Evolutionary conservation across 2,888 invertebrate species (phyloP).

Genomic region (Cantharis rustica): DNA sequence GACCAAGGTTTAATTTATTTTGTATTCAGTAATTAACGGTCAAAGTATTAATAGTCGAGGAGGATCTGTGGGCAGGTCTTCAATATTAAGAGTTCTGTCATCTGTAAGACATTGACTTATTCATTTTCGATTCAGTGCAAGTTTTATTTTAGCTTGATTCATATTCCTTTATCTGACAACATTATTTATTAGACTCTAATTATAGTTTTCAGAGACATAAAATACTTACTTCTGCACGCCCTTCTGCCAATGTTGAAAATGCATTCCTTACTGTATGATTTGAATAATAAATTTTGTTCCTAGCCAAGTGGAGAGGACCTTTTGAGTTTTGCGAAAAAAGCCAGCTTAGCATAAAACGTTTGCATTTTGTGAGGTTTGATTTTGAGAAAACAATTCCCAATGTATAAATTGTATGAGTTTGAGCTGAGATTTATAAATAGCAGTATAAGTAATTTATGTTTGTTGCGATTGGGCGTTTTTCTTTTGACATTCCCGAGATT

Average conservation of each 20-base stretch:
- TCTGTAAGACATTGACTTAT: constrained; percentile 42
- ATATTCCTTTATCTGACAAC: constrained; percentile 45
- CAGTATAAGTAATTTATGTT: constrained; percentile 57
- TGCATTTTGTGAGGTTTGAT: constrained; percentile 33
- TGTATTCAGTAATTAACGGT: constrained; percentile 33
- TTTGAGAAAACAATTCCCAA: constrained; percentile 37
- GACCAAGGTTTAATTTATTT: constrained; percentile 40
- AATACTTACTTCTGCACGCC: constrained; percentile 42
- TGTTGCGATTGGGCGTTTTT: constrained; percentile 58
- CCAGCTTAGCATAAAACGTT: neutral
- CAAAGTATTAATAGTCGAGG: constrained; percentile 38
- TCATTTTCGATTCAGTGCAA: constrained; percentile 42
- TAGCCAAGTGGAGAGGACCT: neutral
- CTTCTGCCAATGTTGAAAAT: constrained; percentile 27
- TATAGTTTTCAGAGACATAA: constrained; percentile 48
- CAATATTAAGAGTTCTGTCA: constrained; percentile 44
- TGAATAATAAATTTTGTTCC: neutral
- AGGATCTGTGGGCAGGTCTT: constrained; percentile 41
- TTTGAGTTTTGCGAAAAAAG: neutral
- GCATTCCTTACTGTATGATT: neutral
- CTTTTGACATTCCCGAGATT: constrained; percentile 55
- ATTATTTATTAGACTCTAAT: constrained; percentile 47
- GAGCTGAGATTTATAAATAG: constrained; percentile 55
- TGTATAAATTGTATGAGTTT: constrained; percentile 45
- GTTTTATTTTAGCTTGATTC: constrained; percentile 41